A percentile compares a stretch with the other conserved stretches of the same genome.
Evolutionary conservation across 2,113 vertebrate species (phyloP).

Genomic region (Spilogale gracilis): DNA sequence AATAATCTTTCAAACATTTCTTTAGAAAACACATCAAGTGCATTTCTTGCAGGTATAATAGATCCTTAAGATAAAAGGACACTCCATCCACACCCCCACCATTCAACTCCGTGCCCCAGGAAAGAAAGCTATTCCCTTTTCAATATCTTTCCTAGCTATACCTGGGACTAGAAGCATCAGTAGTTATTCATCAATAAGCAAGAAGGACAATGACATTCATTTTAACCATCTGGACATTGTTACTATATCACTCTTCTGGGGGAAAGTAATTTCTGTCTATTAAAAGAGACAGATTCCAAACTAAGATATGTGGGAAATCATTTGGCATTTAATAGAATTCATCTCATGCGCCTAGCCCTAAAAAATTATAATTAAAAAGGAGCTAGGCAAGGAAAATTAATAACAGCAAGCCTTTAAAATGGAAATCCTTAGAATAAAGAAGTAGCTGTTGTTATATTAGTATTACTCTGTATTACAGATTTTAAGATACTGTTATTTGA

Average conservation of each 20-base stretch:
- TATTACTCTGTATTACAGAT: conserved; percentile 46
- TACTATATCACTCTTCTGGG: background rate
- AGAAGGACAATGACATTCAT: conserved; percentile 35
- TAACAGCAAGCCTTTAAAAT: conserved; percentile 58
- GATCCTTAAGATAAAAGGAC: background rate
- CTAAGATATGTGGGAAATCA: conserved; percentile 49
- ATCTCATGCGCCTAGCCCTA: conserved; percentile 34
- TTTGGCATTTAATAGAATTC: conserved; percentile 68
- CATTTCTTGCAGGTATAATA: background rate
- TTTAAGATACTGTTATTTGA: background rate
- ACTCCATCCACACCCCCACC: background rate
- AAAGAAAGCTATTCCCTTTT: conserved; percentile 29
- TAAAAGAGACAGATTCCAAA: conserved; percentile 58
- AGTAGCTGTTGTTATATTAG: background rate
- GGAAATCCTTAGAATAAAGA: conserved; percentile 48
- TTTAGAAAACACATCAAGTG: background rate
- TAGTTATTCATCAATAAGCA: conserved; percentile 48
- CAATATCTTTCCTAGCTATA: background rate
- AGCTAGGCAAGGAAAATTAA: conserved; percentile 41
- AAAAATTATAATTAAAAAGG: conserved; percentile 65
- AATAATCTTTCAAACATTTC: conserved; percentile 17
- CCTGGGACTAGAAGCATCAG: background rate
- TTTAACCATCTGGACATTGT: conserved; percentile 3
- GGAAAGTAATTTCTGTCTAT: conserved; percentile 47
- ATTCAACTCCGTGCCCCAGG: background rate